Evolutionary conservation across 2,888 invertebrate genomes (phyloP).

Genomic region (Drosophila robusta): DNA sequence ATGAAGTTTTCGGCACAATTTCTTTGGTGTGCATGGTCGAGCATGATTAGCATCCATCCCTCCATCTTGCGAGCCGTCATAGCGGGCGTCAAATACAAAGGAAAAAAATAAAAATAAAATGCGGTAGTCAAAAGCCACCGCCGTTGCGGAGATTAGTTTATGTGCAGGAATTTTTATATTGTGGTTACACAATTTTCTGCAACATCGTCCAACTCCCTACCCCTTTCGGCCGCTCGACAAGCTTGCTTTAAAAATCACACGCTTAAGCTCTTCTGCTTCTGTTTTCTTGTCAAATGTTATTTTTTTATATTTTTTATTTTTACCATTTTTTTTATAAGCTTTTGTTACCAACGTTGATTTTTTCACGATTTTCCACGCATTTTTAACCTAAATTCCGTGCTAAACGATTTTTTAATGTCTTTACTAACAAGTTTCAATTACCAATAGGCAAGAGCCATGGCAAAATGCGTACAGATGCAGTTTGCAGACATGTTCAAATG

Average conservation of each 20-base stretch:
- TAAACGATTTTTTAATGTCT: constrained; percentile 81
- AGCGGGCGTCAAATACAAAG: constrained; percentile 52
- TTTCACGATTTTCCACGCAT: constrained; percentile 80
- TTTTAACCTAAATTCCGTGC: constrained; percentile 78
- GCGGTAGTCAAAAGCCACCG: constrained; percentile 63
- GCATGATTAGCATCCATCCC: constrained; percentile 60
- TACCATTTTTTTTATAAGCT: constrained; percentile 11
- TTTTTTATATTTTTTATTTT: background rate
- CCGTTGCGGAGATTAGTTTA: constrained; percentile 71
- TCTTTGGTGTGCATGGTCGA: constrained; percentile 61
- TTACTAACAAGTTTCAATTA: constrained; percentile 81
- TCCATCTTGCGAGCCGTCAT: constrained; percentile 24
- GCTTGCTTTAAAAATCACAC: constrained; percentile 59
- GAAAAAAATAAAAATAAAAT: constrained; percentile 43
- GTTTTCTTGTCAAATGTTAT: constrained; percentile 29
- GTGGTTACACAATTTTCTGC: constrained; percentile 77
- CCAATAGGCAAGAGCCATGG: constrained; percentile 58
- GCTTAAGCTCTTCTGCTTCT: constrained; percentile 58
- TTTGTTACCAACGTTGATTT: constrained; percentile 40
- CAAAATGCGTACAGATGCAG: constrained; percentile 58
- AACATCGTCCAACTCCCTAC: constrained; percentile 24
- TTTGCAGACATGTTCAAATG: constrained; percentile 56
- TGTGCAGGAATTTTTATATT: constrained; percentile 78
- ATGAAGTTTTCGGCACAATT: constrained; percentile 70
- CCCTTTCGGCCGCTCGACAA: constrained; percentile 17